These are phyloP conservation scores for Saguinus imperator DNA, from an alignment of 2,113 vertebrate species.

Conservation along the genomic window DNA sequence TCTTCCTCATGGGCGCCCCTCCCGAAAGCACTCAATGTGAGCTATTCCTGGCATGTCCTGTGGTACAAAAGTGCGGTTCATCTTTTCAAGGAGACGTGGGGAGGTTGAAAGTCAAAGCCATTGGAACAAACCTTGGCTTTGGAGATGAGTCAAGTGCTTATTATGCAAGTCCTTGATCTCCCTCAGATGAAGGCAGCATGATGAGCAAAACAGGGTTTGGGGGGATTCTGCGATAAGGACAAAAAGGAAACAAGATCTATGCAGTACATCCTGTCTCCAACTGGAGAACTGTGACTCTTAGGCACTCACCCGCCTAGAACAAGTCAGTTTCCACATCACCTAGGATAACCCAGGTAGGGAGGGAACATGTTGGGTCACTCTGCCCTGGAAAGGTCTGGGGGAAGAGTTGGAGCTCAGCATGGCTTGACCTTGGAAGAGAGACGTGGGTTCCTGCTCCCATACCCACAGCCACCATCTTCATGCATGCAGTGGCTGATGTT, in stretches of 20 bases:
- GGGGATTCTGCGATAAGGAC: conserved; percentile 71
- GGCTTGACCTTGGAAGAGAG: not conserved
- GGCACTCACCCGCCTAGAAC: not conserved
- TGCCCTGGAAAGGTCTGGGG: not conserved
- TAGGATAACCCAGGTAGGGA: conserved; percentile 23
- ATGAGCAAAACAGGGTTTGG: conserved; percentile 63
- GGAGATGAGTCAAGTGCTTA: conserved; percentile 74
- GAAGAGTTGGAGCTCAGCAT: not conserved
- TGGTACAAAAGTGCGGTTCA: conserved; percentile 81
- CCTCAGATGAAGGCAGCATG: conserved; percentile 67
- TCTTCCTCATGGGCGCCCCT: conserved; percentile 46
- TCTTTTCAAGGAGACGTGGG: conserved; percentile 80
- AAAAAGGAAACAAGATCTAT: conserved; percentile 68
- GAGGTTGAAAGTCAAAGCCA: conserved; percentile 82
- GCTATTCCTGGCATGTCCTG: conserved; percentile 85
- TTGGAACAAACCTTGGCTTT: conserved; percentile 78
- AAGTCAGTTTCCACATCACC: not conserved
- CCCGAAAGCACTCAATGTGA: conserved; percentile 80
- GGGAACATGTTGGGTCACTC: too few relatives aligned
- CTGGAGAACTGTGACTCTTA: conserved; percentile 34
- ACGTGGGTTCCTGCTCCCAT: not conserved
- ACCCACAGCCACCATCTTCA: not conserved
- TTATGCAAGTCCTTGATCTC: conserved; percentile 71
- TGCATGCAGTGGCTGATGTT: rapidly evolving
- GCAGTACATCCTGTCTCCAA: not conserved